These are phyloP conservation scores for Furnarius figulus DNA, from an alignment of 2,113 vertebrate species.

Conservation along the genomic window DNA sequence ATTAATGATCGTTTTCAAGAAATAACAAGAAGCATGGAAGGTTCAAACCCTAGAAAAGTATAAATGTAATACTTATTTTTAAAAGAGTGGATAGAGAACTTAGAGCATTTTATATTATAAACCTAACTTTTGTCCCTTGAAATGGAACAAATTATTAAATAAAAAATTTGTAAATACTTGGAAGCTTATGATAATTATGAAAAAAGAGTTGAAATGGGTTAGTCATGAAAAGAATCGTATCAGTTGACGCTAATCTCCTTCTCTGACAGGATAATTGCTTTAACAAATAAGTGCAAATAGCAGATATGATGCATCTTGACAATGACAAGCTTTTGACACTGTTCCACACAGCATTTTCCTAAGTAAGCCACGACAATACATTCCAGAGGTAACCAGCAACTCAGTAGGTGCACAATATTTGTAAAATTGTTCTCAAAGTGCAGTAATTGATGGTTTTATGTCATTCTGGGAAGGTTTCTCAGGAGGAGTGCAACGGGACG, in stretches of 20 bases:
- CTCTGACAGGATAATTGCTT: constrained; percentile 32
- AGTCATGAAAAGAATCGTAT: not conserved
- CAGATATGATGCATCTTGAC: constrained; percentile 19
- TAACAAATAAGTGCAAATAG: constrained; percentile 24
- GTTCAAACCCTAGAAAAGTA: not conserved
- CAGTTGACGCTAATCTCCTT: not conserved
- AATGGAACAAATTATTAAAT: not conserved
- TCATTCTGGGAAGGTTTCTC: not conserved
- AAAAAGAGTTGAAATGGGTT: not conserved
- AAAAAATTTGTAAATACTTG: not conserved
- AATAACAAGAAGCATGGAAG: not conserved
- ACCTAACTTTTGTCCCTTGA: not conserved
- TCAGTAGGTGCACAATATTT: not conserved
- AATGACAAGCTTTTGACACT: not conserved
- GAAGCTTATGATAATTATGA: not conserved
- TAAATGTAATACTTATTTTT: not conserved
- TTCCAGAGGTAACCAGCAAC: constrained; percentile 7
- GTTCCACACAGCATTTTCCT: not conserved
- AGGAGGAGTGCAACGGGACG: not conserved
- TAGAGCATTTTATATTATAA: not conserved
- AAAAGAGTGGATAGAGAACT: not conserved
- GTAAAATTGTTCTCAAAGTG: not conserved
- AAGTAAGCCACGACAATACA: not conserved
- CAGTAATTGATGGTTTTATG: not conserved
- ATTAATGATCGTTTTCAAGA: not conserved